Evolutionary conservation across 2,797 vertebrate species (phyloP), one percentile per base, ranked within the genome.

Genomic region (Lagodon rhomboides): DNA sequence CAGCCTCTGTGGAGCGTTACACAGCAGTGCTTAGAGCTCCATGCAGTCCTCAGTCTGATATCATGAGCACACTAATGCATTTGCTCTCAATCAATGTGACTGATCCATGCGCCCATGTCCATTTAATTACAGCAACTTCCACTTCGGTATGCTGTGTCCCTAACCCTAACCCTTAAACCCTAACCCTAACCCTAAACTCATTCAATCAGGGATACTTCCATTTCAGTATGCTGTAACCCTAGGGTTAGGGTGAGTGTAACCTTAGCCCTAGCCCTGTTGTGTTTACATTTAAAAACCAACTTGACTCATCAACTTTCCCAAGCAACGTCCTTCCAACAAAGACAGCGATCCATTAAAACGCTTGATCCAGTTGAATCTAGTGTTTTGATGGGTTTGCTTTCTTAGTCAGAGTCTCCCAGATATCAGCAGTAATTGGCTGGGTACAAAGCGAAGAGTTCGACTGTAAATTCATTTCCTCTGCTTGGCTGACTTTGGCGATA

Each of bases 361-460:
- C 23, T 20, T 1, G 3, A 46, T 63, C 38, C 56, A 61, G 50
- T 11, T 41, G 43, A 13, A 15, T 38, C 8, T 8, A 34, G 38
- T 38, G 38, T 11, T 38, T 38, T 11, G 10, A 38, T 38, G 38
- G 38, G 9, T 38, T 38, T 10, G 38, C 38, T 38, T 38, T 38
- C 38, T 38, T 38, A 10, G 38, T 38, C 38, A 2, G 27, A 60
- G 54, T 64, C 51, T 44, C 9, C 18, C 46, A 20, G 41, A 63
- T 69, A 68, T 62, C 44, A 47, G 49, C 63, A 51, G 46, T 68
- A 79, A 84, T 68, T 85, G 56, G 47, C 20, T 46, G 22, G 43
- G 53, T 78, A 18, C 25, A 25, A 53, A 20, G 25, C 7, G 18
- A 10, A 63, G 50, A 66, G 17, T 38, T 3, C 12, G 4, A 16